These are phyloP conservation scores for Euwallacea fornicatus DNA, from an alignment of 1,140 invertebrate species.

Conservation along the genomic window DNA sequence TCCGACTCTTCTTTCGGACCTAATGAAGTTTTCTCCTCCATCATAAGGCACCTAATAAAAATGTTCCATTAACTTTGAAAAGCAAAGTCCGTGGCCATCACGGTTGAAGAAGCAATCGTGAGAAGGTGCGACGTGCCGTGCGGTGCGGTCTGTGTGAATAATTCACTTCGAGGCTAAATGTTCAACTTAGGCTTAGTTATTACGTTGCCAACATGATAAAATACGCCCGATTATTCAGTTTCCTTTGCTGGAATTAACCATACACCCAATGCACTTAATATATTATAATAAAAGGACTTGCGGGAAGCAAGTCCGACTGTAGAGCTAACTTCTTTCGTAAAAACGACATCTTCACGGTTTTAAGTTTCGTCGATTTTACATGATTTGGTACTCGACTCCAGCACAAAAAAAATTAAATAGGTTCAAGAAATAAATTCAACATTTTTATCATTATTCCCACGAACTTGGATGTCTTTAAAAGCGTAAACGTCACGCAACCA, in stretches of 20 bases:
- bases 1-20: too few species aligned
- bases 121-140: slow-evolving; percentile 24
- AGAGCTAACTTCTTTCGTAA: too few species aligned
- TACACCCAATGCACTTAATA: neutral
- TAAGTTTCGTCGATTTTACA: too few species aligned
- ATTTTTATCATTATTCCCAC: slow-evolving; percentile 26
- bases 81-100: slow-evolving; percentile 29
- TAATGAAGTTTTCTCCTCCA: too few species aligned
- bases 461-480: slow-evolving; percentile 17
- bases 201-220: slow-evolving; percentile 22
- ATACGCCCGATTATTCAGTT: slow-evolving; percentile 3
- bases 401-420: neutral
- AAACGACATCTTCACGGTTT: too few species aligned
- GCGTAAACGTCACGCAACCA: slow-evolving; percentile 22
- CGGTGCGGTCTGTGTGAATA: slow-evolving; percentile 17
- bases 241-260: slow-evolving; percentile 4
- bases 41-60: neutral
- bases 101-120: slow-evolving; percentile 32
- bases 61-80: slow-evolving; percentile 19
- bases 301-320: too few species aligned
- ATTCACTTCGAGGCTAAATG: slow-evolving; percentile 16
- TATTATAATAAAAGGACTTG: too few species aligned
- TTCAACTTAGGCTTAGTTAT: slow-evolving; percentile 6
- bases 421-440: slow-evolving; percentile 6
- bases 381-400: too few species aligned